Evolutionary conservation across 1,140 invertebrate species (phyloP).

Genomic region (Halesus radiatus): DNA sequence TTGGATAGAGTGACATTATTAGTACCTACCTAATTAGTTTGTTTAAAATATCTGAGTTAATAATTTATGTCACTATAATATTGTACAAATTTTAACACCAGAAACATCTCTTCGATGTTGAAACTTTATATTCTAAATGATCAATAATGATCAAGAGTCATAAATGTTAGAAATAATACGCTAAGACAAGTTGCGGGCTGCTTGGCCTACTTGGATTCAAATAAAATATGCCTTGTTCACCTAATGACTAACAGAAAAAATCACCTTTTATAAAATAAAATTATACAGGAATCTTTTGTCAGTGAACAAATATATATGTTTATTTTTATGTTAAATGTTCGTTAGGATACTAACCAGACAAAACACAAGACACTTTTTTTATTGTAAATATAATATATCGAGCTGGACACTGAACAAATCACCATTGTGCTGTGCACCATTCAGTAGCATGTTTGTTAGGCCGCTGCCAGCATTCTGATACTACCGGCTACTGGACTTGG

Average conservation of each 20-base stretch:
- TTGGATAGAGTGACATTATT: constrained; percentile 10
- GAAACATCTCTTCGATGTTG: constrained; percentile 40
- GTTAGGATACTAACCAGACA: neutral
- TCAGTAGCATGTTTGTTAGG: no score
- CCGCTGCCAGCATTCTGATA: no score
- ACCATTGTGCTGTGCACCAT: constrained; percentile 22
- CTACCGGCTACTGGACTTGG: no score
- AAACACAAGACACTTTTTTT: constrained; percentile 6
- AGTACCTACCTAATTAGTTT: neutral
- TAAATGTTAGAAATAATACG: constrained; percentile 30
- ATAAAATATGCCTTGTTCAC: constrained; percentile 41
- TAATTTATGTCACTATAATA: constrained; percentile 30
- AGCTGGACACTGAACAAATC: neutral
- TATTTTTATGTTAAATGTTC: neutral
- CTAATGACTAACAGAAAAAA: constrained; percentile 12
- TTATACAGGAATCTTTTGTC: constrained; percentile 31
- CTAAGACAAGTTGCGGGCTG: constrained; percentile 35
- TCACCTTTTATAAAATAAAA: constrained; percentile 15
- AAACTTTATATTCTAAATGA: constrained; percentile 44
- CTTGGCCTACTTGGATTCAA: constrained; percentile 34
- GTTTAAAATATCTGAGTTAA: neutral
- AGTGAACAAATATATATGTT: neutral
- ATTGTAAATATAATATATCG: constrained; percentile 22
- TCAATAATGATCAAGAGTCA: neutral
- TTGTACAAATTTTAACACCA: constrained; percentile 47